Evolutionary conservation across 2,113 vertebrate species (phyloP).

Genomic region (Malaclemys terrapin): DNA sequence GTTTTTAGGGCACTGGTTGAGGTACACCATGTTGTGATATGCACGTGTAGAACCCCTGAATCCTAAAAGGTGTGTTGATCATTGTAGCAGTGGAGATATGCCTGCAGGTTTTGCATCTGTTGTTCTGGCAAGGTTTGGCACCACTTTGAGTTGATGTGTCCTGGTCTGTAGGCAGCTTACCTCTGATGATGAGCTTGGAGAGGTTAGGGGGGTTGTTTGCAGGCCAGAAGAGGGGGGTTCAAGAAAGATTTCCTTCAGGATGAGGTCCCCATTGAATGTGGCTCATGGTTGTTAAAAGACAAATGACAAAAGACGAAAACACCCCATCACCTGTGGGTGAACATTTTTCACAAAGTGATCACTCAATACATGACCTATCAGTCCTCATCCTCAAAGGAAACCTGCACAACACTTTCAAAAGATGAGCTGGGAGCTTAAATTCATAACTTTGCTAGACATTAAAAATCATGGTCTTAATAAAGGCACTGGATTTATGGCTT

Average conservation of each 20-base stretch:
- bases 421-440: not conserved
- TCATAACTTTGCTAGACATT: not conserved
- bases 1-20: not conserved
- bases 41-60: not conserved
- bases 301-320: not conserved
- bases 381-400: not conserved
- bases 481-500: not conserved
- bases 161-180: not conserved
- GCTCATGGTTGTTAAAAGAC: not conserved
- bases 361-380: not conserved
- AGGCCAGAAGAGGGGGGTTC: not conserved
- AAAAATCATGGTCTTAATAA: not conserved
- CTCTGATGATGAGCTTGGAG: not conserved
- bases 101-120: not conserved
- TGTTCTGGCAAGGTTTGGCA: not conserved
- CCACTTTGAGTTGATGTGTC: not conserved
- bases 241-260: not conserved
- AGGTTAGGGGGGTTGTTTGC: not conserved
- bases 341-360: not conserved
- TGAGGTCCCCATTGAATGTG: not conserved
- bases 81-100: not conserved
- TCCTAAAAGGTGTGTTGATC: not conserved
- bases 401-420: not conserved
- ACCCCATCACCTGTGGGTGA: not conserved
- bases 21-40: not conserved